Evolutionary conservation across 2,113 vertebrate species (phyloP).

Genomic region (Sterrhoptilus dennistouni): DNA sequence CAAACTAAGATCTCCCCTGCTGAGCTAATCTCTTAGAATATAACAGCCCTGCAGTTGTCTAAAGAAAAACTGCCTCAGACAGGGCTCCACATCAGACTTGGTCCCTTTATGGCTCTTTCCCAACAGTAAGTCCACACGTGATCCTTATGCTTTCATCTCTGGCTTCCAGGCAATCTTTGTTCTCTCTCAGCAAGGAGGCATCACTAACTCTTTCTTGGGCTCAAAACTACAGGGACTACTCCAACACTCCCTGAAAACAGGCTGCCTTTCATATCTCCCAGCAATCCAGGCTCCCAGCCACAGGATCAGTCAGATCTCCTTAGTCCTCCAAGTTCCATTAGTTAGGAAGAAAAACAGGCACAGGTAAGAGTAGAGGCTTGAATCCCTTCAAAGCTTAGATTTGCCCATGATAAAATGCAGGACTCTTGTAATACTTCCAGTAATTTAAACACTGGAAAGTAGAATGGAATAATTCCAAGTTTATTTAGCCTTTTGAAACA

Average conservation of each 20-base stretch:
- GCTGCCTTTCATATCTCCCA: neutral
- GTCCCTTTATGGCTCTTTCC: neutral
- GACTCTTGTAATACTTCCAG: neutral
- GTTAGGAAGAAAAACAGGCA: conserved; percentile 27
- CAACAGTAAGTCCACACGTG: neutral
- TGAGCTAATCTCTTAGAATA: neutral
- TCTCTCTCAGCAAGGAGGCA: conserved; percentile 18
- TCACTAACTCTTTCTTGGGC: neutral
- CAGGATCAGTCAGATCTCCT: neutral
- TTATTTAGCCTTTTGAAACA: neutral
- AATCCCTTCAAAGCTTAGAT: neutral
- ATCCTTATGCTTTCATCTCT: neutral
- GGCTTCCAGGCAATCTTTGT: conserved; percentile 22
- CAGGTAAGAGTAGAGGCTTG: neutral
- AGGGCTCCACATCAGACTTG: neutral
- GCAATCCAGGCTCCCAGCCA: neutral
- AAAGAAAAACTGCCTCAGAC: conserved; percentile 3
- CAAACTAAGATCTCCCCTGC: neutral
- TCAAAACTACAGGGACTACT: neutral
- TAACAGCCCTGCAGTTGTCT: conserved; percentile 4
- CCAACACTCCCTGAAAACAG: neutral
- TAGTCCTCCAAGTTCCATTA: neutral
- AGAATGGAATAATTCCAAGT: neutral
- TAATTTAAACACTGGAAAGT: neutral
- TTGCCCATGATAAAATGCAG: neutral